phyloP scores from a whole-genome alignment of 2,113 vertebrate species.

The Scortum barcoo region DNA sequence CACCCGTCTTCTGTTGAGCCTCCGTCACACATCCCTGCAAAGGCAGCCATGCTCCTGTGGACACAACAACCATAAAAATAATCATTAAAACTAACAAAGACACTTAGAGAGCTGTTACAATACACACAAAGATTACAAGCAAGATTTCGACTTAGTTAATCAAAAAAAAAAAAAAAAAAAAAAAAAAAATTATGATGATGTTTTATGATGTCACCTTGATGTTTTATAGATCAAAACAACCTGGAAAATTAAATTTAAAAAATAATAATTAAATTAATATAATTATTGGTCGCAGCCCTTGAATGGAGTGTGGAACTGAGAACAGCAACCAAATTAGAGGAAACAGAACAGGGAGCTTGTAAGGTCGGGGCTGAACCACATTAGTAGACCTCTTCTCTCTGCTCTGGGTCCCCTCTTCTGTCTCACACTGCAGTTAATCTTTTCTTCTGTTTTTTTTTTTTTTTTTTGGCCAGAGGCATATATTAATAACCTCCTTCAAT shows the following conservation, averaged over 20 bases:
- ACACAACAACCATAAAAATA: conserved; percentile 30
- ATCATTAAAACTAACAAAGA: neutral
- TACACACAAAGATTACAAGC: too few relatives aligned
- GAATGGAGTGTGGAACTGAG: too few relatives aligned
- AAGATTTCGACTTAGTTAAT: neutral
- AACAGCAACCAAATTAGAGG: neutral
- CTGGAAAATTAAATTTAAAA: neutral
- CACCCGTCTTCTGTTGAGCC: conserved; percentile 98
- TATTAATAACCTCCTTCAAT: neutral
- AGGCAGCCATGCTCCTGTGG: conserved; percentile 98
- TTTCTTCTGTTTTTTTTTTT: too few relatives aligned
- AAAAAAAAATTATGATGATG: too few relatives aligned
- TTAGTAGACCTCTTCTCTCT: neutral
- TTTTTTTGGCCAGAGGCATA: neutral
- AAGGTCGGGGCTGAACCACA: neutral
- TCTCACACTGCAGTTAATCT: neutral
- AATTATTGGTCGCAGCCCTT: neutral
- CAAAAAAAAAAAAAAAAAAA: neutral
- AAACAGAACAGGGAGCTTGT: neutral
- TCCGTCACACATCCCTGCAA: conserved; percentile 99
- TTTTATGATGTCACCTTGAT: neutral
- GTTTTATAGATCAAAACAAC: neutral
- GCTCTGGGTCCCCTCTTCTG: neutral
- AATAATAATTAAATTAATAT: neutral
- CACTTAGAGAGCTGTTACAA: neutral